Percentiles rank a stretch among this genome's conserved stretches.
These are phyloP conservation scores for Hyperopisus bebe DNA, from an alignment of 2,113 vertebrate species.

Conservation along the genomic window DNA sequence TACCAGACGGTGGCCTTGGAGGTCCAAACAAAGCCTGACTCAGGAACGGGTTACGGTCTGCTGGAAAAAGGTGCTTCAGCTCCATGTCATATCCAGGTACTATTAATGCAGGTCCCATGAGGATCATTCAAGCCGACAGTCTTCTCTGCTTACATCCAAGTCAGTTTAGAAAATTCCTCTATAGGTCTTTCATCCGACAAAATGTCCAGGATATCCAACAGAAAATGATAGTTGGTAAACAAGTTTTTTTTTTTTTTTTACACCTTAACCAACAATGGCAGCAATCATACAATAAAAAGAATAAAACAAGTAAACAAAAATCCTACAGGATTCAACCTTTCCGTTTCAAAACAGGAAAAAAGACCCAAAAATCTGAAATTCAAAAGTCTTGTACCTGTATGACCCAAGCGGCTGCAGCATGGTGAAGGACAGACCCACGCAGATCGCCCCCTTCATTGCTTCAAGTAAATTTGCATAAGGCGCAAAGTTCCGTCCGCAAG, in stretches of 20 bases:
- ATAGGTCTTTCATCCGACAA: background rate
- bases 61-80: background rate
- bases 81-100: background rate
- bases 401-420: background rate
- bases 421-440: background rate
- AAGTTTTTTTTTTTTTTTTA: background rate
- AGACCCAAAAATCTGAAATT: background rate
- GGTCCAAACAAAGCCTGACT: background rate
- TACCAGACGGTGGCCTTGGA: background rate
- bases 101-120: background rate
- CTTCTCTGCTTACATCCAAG: background rate
- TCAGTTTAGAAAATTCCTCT: background rate
- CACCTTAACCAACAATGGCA: background rate
- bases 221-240: background rate
- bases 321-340: background rate
- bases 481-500: background rate
- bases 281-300: background rate
- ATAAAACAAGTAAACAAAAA: constrained; percentile 7
- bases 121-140: background rate
- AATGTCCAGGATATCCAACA: constrained; percentile 11
- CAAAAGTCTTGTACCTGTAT: constrained; percentile 2
- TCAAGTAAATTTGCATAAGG: constrained; percentile 26
- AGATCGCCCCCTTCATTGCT: background rate
- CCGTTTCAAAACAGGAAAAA: background rate
- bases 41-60: background rate